Base-by-base conservation (phyloP, 2,888 invertebrate genomes). In the Autographa pulchrina region DNA sequence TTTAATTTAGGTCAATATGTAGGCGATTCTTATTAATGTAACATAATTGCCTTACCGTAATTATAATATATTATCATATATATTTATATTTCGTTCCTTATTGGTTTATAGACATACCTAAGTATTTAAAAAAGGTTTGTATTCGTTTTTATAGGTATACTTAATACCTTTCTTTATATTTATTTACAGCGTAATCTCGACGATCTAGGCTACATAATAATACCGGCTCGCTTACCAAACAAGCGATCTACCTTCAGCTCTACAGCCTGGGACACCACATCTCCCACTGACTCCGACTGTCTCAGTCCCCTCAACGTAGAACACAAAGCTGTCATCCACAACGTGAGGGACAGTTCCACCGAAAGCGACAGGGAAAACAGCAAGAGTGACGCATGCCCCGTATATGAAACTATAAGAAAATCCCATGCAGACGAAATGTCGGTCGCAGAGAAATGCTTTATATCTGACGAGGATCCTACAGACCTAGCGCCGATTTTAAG, bases 231-330 rank as follows among this genome's bases (percentile, higher is more conserved):
- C 9, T 69, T 94, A 6, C 86, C 90, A 0, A 90, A 88, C 38
- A 92, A 91, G 73, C 87, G 87, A 58, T 88, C 91, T 0, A 87
- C 87, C 69, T 93, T 93, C 70, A 94, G 92, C 72, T 87, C 90
- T 0, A 87, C 88, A 2, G 89, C 85, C 0, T 94, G 94, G 93
- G 92, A 92, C 71, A 87, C 89, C 2, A 90, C 89, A 0, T 90
- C 93, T 0, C 93, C 94, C 0, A 92, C 93, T 2, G 94, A 94
- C 69, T 94, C 95, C 0, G 94, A 94, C 2, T 91, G 88, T 60
- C 84, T 88, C 6, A 94, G 92, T 54, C 92, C 93, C 0, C 85
- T 83, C 61, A 89, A 91, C 68, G 77, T 92, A 0, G 78, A 91
- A 62, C 94, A 94, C 68, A 83, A 86, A 68, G 94, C 88, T 0